Percentiles rank a stretch among this genome's conserved stretches.
Conservation (phyloP, 2,113 vertebrate genomes). For the Accipiter cooperii region DNA sequence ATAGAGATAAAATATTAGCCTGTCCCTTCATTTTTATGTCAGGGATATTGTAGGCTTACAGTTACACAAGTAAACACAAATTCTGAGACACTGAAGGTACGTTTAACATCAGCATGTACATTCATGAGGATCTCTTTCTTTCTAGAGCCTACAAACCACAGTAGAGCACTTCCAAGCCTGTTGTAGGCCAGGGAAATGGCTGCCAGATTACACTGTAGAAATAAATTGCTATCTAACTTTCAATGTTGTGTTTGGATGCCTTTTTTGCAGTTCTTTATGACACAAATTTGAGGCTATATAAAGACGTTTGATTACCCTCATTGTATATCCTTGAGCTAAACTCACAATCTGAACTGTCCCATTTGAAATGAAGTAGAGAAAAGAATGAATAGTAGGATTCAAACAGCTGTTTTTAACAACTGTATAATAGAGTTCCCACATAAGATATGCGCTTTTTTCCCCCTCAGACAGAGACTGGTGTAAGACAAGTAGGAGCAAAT, state of each 20-base stretch:
- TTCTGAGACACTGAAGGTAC: background rate
- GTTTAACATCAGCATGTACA: background rate
- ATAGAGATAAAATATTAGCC: background rate
- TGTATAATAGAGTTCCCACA: background rate
- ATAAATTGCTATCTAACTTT: conserved; percentile 20
- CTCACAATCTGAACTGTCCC: background rate
- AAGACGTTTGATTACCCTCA: conserved; percentile 31
- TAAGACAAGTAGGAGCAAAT: background rate
- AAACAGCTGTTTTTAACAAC: conserved; percentile 37
- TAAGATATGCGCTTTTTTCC: background rate
- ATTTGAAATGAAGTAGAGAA: background rate
- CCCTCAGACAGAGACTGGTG: background rate
- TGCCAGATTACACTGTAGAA: background rate
- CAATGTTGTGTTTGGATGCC: background rate
- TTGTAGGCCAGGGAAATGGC: background rate
- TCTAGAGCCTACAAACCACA: background rate
- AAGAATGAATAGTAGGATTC: background rate
- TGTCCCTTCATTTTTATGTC: background rate
- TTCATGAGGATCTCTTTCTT: background rate
- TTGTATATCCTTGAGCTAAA: conserved; percentile 33
- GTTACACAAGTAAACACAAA: background rate
- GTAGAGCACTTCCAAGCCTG: background rate
- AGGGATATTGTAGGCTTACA: background rate
- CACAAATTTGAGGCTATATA: conserved; percentile 32
- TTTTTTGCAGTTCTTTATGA: conserved; percentile 41